Base-by-base conservation (phyloP, 2,113 vertebrate genomes). In the Siniperca knerii region DNA sequence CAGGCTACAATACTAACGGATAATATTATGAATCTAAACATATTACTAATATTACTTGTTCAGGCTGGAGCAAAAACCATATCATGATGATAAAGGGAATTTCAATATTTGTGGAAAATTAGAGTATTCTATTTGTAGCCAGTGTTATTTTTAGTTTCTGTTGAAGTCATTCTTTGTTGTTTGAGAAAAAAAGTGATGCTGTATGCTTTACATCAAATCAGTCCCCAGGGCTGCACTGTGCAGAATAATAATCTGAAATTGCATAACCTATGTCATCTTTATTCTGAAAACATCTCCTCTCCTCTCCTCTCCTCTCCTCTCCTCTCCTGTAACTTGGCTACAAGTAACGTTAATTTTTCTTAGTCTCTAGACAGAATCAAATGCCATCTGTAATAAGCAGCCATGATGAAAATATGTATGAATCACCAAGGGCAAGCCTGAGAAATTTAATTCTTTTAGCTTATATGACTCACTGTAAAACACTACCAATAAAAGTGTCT, bases 401-500 rank as follows among this genome's bases (percentile, higher is more conserved):
- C 69, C 44, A 76, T 85, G 80, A 80, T 88, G 70, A 71, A 83
- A 90, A 88, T 75, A 81, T 80, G 76, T 66, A 89, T 88, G 79
- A 84, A 81, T 87, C 68, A 85, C 80, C 68, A n/a, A 83, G 82
- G 81, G 77, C 65, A 75, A 89, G 82, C 62, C 70, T 81, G 82
- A 83, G 68, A 82, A 79, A 88, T 69, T 54, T 82, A 68, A 88
- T 89, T 80, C 69, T 84, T 89, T 89, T 82, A 83, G 64, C 69
- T 83, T 83, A 90, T 80, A 84, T 90, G 84, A 87, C 62, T 88
- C 77, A 81, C 82, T 83, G 90, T 90, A 89, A 84, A 91, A 90
- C 83, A 81, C 72, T 69, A 60, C 78, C 79, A 82, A 82, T 89
- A 87, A 89, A 93, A 84, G 60, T 90, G 83, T 79, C 85, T 89